Evolutionary conservation across 2,797 vertebrate genomes (phyloP).

Genomic region (Eupleurogrammus muticus): DNA sequence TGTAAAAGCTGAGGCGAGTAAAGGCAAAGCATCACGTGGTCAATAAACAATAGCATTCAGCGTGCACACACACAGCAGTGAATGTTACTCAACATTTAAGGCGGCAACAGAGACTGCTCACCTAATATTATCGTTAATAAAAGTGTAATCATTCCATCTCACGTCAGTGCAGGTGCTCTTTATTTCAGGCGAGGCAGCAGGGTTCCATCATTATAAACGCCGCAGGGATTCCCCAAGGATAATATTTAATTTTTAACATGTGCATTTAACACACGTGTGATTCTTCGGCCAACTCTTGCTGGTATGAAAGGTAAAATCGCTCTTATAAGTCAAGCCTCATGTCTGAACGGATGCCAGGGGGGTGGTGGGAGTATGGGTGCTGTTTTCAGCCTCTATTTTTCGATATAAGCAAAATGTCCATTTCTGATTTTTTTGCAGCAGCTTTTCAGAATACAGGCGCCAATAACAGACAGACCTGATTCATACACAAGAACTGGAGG

Average conservation of each 20-base stretch:
- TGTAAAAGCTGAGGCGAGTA: not conserved
- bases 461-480: conserved; percentile 4
- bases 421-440: not conserved
- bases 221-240: not conserved
- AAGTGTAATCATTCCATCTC: not conserved
- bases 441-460: not conserved
- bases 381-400: not conserved
- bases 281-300: not conserved
- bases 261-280: not conserved
- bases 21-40: no score
- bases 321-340: not conserved
- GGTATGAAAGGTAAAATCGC: not conserved
- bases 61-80: no score
- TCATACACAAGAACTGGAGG: not conserved
- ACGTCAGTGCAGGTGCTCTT: not conserved
- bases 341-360: not conserved
- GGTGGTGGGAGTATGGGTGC: not conserved
- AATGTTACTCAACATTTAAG: no score
- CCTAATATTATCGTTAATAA: not conserved
- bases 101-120: not conserved
- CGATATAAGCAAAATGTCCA: no score
- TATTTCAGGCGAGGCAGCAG: not conserved
- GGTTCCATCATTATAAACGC: not conserved
- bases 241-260: not conserved
- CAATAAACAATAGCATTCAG: no score